These are phyloP conservation scores for Gobiocypris rarus DNA, from an alignment of 2,113 vertebrate species.

Conservation along the genomic window DNA sequence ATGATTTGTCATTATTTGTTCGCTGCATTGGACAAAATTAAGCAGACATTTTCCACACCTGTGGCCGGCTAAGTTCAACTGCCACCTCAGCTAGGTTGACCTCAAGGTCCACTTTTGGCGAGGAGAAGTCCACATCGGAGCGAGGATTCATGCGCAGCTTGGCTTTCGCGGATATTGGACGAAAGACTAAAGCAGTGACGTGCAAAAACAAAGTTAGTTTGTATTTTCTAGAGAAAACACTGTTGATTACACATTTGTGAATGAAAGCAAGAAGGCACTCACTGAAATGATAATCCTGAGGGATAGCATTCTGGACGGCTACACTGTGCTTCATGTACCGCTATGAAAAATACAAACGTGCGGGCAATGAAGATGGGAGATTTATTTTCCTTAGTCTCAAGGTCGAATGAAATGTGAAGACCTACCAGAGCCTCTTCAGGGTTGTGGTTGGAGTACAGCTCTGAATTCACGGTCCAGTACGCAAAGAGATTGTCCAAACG, in stretches of 20 bases:
- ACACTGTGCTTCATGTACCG: conserved; percentile 82
- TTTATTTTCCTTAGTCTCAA: too few relatives aligned
- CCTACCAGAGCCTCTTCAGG: conserved; percentile 88
- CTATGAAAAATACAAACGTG: conserved; percentile 66
- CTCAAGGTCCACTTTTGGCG: conserved; percentile 90
- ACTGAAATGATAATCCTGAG: conserved; percentile 89
- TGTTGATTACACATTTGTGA: neutral
- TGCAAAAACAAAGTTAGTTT: neutral
- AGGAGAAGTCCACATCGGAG: conserved; percentile 92
- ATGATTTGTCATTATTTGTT: neutral
- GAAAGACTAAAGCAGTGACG: conserved; percentile 82
- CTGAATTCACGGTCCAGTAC: conserved; percentile 95
- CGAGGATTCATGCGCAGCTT: conserved; percentile 96
- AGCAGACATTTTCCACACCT: conserved; percentile 75
- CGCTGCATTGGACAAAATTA: neutral
- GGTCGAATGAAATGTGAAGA: conserved; percentile 27
- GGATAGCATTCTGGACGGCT: conserved; percentile 71
- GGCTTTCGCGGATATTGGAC: conserved; percentile 91
- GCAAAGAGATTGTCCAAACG: conserved; percentile 93
- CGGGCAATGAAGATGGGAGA: neutral
- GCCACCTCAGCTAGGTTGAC: conserved; percentile 90
- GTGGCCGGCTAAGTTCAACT: conserved; percentile 90
- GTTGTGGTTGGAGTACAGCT: conserved; percentile 85
- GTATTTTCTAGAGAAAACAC: neutral
- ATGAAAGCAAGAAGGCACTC: conserved; percentile 65